A percentile compares a stretch with the other conserved stretches of the same genome.
phyloP scores from a whole-genome alignment of 2,113 vertebrate genomes.

The Numida meleagris region DNA sequence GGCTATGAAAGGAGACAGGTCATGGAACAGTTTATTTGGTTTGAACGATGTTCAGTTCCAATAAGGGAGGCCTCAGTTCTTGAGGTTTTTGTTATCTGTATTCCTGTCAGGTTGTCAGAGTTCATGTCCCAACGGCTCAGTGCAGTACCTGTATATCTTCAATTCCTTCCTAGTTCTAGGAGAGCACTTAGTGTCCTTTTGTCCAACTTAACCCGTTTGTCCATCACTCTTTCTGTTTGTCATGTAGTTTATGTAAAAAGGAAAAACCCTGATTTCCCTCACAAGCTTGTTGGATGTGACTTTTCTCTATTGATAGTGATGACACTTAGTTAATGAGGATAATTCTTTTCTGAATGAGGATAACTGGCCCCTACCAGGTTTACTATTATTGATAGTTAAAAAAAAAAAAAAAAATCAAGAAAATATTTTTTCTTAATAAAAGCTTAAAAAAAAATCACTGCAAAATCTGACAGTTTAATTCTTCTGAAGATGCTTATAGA shows the following conservation, averaged over 20 bases:
- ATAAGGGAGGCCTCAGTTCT: not conserved
- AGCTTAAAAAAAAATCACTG: not conserved
- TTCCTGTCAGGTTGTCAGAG: not conserved
- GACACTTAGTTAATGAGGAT: too few relatives aligned
- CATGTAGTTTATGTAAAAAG: not conserved
- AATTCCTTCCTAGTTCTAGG: not conserved
- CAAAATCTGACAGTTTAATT: not conserved
- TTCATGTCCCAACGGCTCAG: not conserved
- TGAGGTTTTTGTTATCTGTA: not conserved
- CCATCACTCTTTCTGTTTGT: not conserved
- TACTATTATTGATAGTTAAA: not conserved
- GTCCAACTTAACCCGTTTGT: not conserved
- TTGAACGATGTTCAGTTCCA: not conserved
- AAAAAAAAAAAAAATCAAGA: conserved; percentile 21
- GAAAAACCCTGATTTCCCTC: not conserved
- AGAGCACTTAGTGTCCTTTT: not conserved
- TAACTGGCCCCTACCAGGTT: not conserved
- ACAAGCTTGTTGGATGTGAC: not conserved
- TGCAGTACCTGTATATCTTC: not conserved
- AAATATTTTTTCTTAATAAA: not conserved
- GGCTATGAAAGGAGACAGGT: not conserved
- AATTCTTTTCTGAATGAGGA: not conserved
- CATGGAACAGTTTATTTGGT: not conserved
- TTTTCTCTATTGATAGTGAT: not conserved
- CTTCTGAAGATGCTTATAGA: conserved; percentile 23